Base-by-base conservation (phyloP, 2,888 invertebrate genomes). In the Hirtodrosophila duncani region DNA sequence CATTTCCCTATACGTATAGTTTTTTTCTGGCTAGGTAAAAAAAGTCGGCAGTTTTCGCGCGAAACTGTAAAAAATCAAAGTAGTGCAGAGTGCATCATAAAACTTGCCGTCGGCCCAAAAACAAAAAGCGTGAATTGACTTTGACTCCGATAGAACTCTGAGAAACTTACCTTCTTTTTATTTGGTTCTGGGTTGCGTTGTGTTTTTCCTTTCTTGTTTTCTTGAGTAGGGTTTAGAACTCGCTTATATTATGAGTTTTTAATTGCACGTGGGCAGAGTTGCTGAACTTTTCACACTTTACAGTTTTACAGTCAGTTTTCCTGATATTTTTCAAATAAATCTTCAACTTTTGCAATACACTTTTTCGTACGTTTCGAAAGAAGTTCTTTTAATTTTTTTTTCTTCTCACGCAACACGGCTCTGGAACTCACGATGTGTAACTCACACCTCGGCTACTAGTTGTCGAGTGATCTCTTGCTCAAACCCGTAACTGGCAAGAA, bases 381-480 rank as follows among this genome's bases (percentile, higher is more conserved):
- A 64, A 51, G 60, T 39, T 48, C 45, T 45, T 33, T 53, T 18
- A 53, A 41, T 46, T 7, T 23, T 36, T 43, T 42, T 48, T 34
- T 34, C 23, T 26, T 36, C 13, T 36, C 65, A 58, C 58, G 57
- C 48, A 55, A 59, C 72, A 68, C 74, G n/a, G 67, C 67, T 67
- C 60, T 67, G 59, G 61, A n/a, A 67, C 67, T 64, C 53, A 59
- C 59, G 65, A 64, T 67, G 64, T 81, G 83, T 83, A 81, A 80
- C 75, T 79, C 69, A 80, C 84, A 80, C 83, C 77, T 84, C 83
- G 80, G 77, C 83, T 75, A 82, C 83, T 82, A 75, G 80, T 81
- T 77, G 81, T 77, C 83, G 84, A 84, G 83, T 84, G 84, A 84
- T 71, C 82, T 80, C 70, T 78, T 64, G 65, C 75, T 78, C 72